A percentile compares a stretch with the other conserved stretches of the same genome.
Conservation (phyloP, 2,888 invertebrate species). For the Prosapia bicincta region DNA sequence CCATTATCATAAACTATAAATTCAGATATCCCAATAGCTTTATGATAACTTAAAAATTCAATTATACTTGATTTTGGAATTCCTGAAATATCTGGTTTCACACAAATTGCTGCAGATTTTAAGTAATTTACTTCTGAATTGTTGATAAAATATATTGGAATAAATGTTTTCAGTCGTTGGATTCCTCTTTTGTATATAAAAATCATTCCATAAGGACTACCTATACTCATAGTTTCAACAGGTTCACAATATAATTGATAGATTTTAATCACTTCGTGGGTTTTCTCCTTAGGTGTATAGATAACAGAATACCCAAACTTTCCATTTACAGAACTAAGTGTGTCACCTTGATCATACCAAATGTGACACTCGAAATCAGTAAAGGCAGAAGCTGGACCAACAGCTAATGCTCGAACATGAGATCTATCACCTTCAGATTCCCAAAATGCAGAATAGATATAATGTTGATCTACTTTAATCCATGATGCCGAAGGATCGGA, state of each 20-base stretch:
- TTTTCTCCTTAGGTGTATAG: conserved; percentile 27
- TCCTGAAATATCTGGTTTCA: conserved; percentile 55
- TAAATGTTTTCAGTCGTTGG: conserved; percentile 36
- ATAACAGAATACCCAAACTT: conserved; percentile 53
- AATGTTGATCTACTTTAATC: conserved; percentile 60
- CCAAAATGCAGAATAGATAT: conserved; percentile 65
- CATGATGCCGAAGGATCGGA: conserved; percentile 58
- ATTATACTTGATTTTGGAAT: conserved; percentile 56
- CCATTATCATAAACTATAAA: conserved; percentile 63
- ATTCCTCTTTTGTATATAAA: conserved; percentile 39
- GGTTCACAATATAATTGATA: conserved; percentile 34
- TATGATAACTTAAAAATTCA: conserved; percentile 64
- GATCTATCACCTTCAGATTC: conserved; percentile 48
- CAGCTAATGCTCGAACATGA: conserved; percentile 58
- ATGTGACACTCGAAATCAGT: conserved; percentile 65
- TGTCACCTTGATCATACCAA: conserved; percentile 55
- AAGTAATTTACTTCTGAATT: conserved; percentile 38
- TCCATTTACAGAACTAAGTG: conserved; percentile 56
- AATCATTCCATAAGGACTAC: conserved; percentile 43
- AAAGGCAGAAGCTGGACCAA: conserved; percentile 55
- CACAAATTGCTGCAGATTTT: conserved; percentile 59
- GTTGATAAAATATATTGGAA: conserved; percentile 37
- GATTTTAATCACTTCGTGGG: conserved; percentile 22
- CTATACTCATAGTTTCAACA: conserved; percentile 34
- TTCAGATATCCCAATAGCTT: conserved; percentile 60